Evolutionary conservation across 2,888 invertebrate species (phyloP).

Genomic region (Chymomyza caudatula): DNA sequence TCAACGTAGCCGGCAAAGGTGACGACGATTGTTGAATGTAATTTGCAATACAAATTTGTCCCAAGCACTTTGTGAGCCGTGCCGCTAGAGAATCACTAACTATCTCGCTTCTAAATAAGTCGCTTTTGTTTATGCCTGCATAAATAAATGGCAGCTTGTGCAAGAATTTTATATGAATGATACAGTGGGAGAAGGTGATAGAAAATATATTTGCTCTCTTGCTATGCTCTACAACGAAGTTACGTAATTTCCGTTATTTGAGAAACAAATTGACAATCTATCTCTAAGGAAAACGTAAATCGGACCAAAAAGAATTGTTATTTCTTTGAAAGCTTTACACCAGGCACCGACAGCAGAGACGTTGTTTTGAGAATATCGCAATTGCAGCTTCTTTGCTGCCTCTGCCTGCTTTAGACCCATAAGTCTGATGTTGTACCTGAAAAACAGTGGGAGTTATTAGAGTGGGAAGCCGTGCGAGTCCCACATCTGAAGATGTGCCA

Average conservation of each 20-base stretch:
- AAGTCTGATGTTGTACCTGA: too few species aligned
- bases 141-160: neutral
- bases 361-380: too few species aligned
- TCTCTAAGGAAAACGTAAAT: neutral
- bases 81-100: slow-evolving; percentile 23
- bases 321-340: neutral
- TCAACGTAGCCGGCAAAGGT: slow-evolving; percentile 5
- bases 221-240: neutral
- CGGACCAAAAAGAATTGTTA: neutral
- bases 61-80: slow-evolving; percentile 2
- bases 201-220: neutral
- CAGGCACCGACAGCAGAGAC: too few species aligned
- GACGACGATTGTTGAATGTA: slow-evolving; percentile 42
- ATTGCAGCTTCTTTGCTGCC: too few species aligned
- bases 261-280: neutral
- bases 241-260: neutral
- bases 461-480: too few species aligned
- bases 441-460: too few species aligned
- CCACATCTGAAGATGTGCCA: too few species aligned
- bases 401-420: too few species aligned
- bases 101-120: neutral
- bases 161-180: neutral
- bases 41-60: slow-evolving; percentile 38
- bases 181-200: neutral
- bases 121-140: neutral